Evolutionary conservation across 2,797 vertebrate genomes (phyloP).

Genomic region (Hoplostethus mediterraneus): DNA sequence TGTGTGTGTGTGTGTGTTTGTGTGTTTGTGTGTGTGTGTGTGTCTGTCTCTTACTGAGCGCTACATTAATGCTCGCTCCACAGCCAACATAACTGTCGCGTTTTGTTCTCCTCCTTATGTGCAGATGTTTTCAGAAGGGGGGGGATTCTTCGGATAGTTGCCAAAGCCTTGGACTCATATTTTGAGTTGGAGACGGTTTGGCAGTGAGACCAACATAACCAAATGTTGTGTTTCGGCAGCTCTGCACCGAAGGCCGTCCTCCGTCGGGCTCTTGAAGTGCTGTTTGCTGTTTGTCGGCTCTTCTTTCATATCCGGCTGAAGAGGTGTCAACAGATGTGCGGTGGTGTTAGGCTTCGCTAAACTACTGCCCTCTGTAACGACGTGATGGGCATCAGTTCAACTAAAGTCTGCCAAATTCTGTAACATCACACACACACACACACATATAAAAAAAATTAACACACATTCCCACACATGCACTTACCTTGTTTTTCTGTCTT

Average conservation of each 20-base stretch:
- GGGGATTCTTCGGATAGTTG: slow-evolving; percentile 13
- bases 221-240: slow-evolving; percentile 47
- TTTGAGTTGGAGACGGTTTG: slow-evolving; percentile 38
- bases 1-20: slow-evolving; percentile 11
- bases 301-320: slow-evolving; percentile 43
- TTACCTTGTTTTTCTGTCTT: neutral
- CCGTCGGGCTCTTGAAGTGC: slow-evolving; percentile 36
- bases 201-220: slow-evolving; percentile 47
- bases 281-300: slow-evolving; percentile 45
- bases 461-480: slow-evolving; percentile 31
- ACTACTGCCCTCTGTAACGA: slow-evolving; percentile 57
- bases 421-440: slow-evolving; percentile 4
- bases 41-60: neutral
- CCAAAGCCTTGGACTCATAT: slow-evolving; percentile 32
- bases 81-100: slow-evolving; percentile 26
- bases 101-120: slow-evolving; percentile 26
- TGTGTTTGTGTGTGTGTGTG: neutral
- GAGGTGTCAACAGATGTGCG: slow-evolving; percentile 48
- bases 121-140: slow-evolving; percentile 46
- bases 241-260: slow-evolving; percentile 17
- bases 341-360: slow-evolving; percentile 52
- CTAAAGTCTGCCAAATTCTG: slow-evolving; percentile 41
- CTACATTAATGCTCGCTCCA: too few relatives aligned
- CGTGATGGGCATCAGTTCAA: slow-evolving; percentile 64
- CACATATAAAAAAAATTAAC: neutral